phyloP scores from a whole-genome alignment of 2,113 vertebrate species.

The Hassar affinis region DNA sequence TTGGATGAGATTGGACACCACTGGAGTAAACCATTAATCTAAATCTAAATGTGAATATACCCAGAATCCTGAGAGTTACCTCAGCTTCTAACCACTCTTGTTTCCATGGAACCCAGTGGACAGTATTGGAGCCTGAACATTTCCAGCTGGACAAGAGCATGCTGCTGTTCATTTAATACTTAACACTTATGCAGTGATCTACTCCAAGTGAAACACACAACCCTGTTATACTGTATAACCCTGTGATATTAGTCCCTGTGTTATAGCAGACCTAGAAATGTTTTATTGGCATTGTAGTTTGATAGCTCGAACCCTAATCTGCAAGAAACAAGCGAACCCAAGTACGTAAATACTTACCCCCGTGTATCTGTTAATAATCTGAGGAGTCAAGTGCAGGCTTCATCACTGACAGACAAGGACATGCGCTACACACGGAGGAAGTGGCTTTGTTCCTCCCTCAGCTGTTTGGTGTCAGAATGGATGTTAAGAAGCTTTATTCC shows the following conservation, averaged over 20 bases:
- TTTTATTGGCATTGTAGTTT: neutral
- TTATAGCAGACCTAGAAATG: neutral
- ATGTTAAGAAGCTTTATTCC: constrained; percentile 28
- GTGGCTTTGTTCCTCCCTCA: neutral
- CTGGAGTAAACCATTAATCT: too few relatives aligned
- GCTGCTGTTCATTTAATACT: neutral
- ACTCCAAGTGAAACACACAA: too few relatives aligned
- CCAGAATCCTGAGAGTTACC: neutral
- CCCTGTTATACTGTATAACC: neutral
- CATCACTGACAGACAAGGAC: constrained; percentile 20
- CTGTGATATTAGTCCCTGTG: neutral
- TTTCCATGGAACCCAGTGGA: neutral
- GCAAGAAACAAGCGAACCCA: neutral
- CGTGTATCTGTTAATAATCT: neutral
- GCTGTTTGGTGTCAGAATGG: neutral
- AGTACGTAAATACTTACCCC: neutral
- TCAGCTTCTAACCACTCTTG: neutral
- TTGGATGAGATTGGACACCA: too few relatives aligned
- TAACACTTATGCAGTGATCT: too few relatives aligned
- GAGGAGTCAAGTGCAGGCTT: neutral
- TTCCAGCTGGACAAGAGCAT: neutral
- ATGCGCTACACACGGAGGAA: neutral
- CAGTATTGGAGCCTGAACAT: neutral
- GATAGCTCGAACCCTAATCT: neutral
- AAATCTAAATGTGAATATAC: too few relatives aligned